Percentiles rank a stretch among this genome's conserved stretches.
Evolutionary conservation across 2,888 invertebrate genomes (phyloP).

Genomic region (Spicauda simplicius): DNA sequence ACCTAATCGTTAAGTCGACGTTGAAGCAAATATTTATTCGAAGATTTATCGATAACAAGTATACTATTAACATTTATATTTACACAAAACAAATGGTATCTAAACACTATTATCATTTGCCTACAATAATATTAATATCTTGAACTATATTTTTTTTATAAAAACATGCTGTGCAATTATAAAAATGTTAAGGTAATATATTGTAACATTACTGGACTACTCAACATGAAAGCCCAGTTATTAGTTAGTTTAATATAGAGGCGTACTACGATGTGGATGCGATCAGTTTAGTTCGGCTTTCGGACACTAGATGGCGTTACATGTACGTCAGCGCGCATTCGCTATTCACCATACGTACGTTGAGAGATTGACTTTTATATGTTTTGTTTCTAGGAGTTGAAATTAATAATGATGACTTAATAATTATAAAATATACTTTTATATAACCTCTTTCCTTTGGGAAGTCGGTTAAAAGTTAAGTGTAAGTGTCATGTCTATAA

Average conservation of each 20-base stretch:
- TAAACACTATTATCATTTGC: no score
- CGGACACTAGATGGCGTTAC: slow-evolving; percentile 72
- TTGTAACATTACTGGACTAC: no score
- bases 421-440: no score
- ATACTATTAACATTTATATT: not conserved
- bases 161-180: no score
- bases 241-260: not conserved
- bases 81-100: not conserved
- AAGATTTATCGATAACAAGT: not conserved
- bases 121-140: no score
- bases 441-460: no score
- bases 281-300: slow-evolving; percentile 58
- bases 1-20: slow-evolving; percentile 9
- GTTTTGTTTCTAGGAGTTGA: no score
- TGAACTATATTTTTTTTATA: no score
- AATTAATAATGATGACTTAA: no score
- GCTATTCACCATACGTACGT: not conserved
- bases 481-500: no score
- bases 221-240: not conserved
- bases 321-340: slow-evolving; percentile 39
- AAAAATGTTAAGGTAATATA: no score
- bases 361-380: not conserved
- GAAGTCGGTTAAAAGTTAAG: no score
- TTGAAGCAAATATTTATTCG: slow-evolving; percentile 14
- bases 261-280: not conserved